Evolutionary conservation across 2,797 vertebrate genomes (phyloP).

Genomic region (Pseudochaenichthys georgianus): DNA sequence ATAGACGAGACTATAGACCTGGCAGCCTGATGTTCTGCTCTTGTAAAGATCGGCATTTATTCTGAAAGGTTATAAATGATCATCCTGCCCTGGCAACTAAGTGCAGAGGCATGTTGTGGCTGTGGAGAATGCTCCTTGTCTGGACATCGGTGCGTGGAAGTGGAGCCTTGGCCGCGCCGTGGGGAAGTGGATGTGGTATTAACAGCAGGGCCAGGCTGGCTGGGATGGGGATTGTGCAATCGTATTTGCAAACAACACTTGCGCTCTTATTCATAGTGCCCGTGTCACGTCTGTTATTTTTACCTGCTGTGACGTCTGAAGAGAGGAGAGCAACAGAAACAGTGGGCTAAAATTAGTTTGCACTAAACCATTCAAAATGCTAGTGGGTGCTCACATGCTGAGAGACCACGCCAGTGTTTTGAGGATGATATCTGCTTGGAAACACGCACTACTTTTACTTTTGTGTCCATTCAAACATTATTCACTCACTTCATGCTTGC

Average conservation of each 20-base stretch:
- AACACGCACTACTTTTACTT: conserved; percentile 61
- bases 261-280: conserved; percentile 82
- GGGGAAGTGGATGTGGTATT: conserved; percentile 74
- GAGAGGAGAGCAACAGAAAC: conserved; percentile 86
- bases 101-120: conserved; percentile 78
- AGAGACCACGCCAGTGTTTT: conserved; percentile 68
- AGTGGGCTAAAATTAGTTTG: conserved; percentile 85
- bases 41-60: conserved; percentile 83
- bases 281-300: conserved; percentile 82
- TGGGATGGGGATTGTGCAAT: conserved; percentile 84
- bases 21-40: conserved; percentile 79
- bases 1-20: conserved; percentile 82
- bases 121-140: conserved; percentile 74
- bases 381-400: conserved; percentile 53
- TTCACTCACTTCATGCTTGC: conserved; percentile 55
- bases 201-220: conserved; percentile 69
- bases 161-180: conserved; percentile 45
- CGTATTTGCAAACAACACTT: conserved; percentile 89
- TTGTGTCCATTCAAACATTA: conserved; percentile 48
- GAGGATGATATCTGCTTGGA: conserved; percentile 65
- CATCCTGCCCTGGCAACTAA: conserved; percentile 83
- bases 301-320: conserved; percentile 82
- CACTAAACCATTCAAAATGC: conserved; percentile 79
- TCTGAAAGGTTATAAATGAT: conserved; percentile 85
- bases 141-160: conserved; percentile 69